phyloP scores from a whole-genome alignment of 2,888 invertebrate genomes.

The Cryptops parisi region DNA sequence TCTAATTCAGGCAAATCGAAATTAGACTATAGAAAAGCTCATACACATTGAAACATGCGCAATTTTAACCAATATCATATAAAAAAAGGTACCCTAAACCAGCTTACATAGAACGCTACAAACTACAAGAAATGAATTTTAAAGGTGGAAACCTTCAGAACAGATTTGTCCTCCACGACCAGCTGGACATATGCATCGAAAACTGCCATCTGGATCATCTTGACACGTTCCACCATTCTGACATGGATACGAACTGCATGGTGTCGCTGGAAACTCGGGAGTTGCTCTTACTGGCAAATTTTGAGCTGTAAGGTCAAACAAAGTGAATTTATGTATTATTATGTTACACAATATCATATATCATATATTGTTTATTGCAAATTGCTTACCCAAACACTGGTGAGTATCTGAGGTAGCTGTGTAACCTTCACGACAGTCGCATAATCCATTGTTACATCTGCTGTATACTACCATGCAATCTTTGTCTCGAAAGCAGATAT shows the following conservation, averaged over 20 bases:
- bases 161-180: conserved; percentile 57
- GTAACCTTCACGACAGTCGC: conserved; percentile 54
- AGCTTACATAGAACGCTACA: no score
- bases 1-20: no score
- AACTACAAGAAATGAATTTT: neutral
- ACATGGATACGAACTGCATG: conserved; percentile 61
- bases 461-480: conserved; percentile 56
- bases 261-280: conserved; percentile 28
- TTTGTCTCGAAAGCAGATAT: conserved; percentile 52
- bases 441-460: conserved; percentile 55
- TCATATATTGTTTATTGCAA: neutral
- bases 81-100: no score
- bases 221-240: conserved; percentile 61
- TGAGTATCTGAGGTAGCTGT: conserved; percentile 48
- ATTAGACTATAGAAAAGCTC: no score
- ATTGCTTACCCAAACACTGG: conserved; percentile 42
- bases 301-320: conserved; percentile 19
- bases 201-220: conserved; percentile 49
- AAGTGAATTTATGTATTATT: neutral
- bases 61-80: neutral
- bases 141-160: conserved; percentile 37
- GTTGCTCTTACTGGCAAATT: conserved; percentile 17
- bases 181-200: conserved; percentile 55
- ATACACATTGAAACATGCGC: no score
- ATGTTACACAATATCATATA: neutral